These are phyloP conservation scores for Patiria miniata DNA, from an alignment of 35 echinoderm and acorn worm species.

Conservation along the genomic window DNA sequence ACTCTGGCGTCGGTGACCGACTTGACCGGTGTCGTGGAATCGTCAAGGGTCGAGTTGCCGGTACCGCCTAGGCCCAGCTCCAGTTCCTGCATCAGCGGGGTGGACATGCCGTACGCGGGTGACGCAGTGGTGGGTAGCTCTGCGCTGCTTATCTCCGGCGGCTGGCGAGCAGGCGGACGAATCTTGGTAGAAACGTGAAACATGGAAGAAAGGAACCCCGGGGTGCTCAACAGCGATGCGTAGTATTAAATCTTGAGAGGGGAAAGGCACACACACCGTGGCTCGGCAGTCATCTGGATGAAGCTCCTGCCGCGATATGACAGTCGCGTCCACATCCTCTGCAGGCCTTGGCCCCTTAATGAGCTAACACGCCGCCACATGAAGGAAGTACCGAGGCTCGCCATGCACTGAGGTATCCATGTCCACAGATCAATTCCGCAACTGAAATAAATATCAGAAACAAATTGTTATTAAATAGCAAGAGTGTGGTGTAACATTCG, in stretches of 20 bases:
- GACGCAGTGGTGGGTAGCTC: neutral
- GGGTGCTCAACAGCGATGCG: neutral
- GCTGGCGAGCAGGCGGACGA: neutral
- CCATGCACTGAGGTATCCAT: neutral
- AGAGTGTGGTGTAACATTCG: too few species aligned
- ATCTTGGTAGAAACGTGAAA: slow-evolving; percentile 7
- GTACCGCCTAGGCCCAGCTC: neutral
- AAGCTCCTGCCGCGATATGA: neutral
- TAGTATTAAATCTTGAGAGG: neutral
- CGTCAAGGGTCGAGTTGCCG: neutral
- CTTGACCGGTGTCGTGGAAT: neutral
- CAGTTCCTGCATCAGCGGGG: neutral
- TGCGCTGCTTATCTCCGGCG: neutral
- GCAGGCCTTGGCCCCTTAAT: neutral
- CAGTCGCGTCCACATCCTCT: neutral
- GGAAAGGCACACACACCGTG: neutral
- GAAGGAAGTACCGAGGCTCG: neutral
- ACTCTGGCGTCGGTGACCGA: neutral
- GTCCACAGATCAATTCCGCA: neutral
- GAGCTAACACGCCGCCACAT: neutral
- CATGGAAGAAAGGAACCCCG: slow-evolving; percentile 8
- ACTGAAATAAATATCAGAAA: too few species aligned
- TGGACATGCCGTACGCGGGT: neutral
- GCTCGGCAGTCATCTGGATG: neutral
- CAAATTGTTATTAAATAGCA: too few species aligned